Percentiles rank a stretch among this genome's conserved stretches.
Conservation (phyloP, 2,888 invertebrate genomes). For the Harmothoe impar region DNA sequence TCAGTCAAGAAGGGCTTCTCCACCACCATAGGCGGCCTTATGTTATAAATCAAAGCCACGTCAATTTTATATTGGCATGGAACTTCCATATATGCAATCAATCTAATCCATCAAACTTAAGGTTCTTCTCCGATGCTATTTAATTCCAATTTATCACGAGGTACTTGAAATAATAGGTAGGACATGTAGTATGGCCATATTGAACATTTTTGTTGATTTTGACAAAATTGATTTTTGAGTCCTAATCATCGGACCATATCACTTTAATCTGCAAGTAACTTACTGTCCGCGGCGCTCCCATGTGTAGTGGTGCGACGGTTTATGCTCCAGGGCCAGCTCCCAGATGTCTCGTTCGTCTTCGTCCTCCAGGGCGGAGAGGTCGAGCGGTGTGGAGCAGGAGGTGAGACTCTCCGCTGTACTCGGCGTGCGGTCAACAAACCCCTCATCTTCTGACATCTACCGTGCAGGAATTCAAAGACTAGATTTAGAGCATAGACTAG, state of each 20-base stretch:
- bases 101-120: neutral
- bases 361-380: neutral
- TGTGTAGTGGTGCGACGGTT: conserved; percentile 74
- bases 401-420: conserved; percentile 67
- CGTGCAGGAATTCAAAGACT: neutral
- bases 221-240: too few species aligned
- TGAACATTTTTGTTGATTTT: too few species aligned
- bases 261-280: conserved; percentile 65
- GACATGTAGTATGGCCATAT: too few species aligned
- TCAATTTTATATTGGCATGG: neutral
- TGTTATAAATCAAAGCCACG: neutral
- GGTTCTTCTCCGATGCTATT: too few species aligned
- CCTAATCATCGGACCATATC: too few species aligned
- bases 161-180: too few species aligned
- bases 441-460: conserved; percentile 72
- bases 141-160: too few species aligned
- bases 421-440: conserved; percentile 68
- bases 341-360: conserved; percentile 74
- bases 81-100: neutral
- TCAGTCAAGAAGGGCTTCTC: conserved; percentile 77
- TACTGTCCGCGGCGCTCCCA: conserved; percentile 81
- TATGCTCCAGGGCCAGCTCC: conserved; percentile 75
- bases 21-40: neutral
- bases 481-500: too few species aligned
- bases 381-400: neutral